A percentile compares a stretch with the other conserved stretches of the same genome.
These are phyloP conservation scores for Triplophysa bombifrons DNA, from an alignment of 2,797 vertebrate genomes.

Conservation along the genomic window DNA sequence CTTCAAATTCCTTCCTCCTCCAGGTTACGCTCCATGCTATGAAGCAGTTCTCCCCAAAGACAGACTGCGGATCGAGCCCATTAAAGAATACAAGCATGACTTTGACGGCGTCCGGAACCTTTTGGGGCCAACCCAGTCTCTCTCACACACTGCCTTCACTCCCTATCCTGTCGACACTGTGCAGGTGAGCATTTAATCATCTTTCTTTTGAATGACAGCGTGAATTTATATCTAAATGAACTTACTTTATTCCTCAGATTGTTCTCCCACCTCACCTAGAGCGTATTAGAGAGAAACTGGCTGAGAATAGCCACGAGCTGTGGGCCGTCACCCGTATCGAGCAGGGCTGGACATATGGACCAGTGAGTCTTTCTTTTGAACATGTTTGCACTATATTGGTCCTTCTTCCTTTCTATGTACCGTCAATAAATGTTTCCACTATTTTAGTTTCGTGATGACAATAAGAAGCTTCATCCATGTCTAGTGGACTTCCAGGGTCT, in stretches of 20 bases:
- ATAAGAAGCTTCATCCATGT: conserved; percentile 90
- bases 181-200: conserved; percentile 75
- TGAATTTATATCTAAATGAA: neutral
- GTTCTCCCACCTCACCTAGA: conserved; percentile 93
- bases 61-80: conserved; percentile 86
- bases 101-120: conserved; percentile 82
- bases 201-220: neutral
- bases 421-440: neutral
- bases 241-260: conserved; percentile 74
- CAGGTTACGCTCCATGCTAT: conserved; percentile 88
- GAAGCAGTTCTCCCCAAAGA: conserved; percentile 90
- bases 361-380: conserved; percentile 67
- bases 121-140: conserved; percentile 87
- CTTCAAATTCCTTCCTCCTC: conserved; percentile 92
- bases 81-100: conserved; percentile 92
- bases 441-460: conserved; percentile 88
- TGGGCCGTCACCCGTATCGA: conserved; percentile 94
- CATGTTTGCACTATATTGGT: neutral
- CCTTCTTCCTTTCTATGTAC: neutral
- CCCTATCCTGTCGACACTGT: conserved; percentile 91
- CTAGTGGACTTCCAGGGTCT: conserved; percentile 88
- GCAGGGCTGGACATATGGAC: conserved; percentile 90
- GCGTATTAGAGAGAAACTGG: conserved; percentile 90
- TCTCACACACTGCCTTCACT: conserved; percentile 89
- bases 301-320: conserved; percentile 92